A percentile compares a stretch with the other conserved stretches of the same genome.
These are phyloP conservation scores for Dysdera silvatica DNA, from an alignment of 1,140 invertebrate species.

Conservation along the genomic window DNA sequence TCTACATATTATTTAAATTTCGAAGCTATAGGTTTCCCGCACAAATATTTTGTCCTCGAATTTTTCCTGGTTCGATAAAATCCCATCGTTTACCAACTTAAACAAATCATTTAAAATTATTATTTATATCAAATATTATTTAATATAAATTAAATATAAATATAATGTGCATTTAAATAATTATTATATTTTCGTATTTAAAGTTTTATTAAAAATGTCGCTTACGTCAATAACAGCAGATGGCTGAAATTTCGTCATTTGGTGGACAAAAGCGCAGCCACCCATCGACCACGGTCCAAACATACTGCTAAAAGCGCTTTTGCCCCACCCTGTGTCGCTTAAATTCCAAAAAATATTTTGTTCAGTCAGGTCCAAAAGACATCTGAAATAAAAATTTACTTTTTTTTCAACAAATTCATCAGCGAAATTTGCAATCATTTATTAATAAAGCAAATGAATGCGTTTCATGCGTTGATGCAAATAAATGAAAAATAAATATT, in stretches of 20 bases:
- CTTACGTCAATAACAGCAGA: conserved; percentile 39
- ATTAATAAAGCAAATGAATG: conserved; percentile 43
- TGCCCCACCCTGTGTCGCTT: conserved; percentile 50
- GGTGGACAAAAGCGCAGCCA: conserved; percentile 45
- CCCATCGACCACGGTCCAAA: conserved; percentile 47
- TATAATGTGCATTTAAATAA: too few relatives aligned
- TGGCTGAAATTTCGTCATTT: conserved; percentile 29
- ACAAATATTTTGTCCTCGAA: too few relatives aligned
- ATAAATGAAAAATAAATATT: too few relatives aligned
- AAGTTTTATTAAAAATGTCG: too few relatives aligned
- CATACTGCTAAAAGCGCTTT: conserved; percentile 45
- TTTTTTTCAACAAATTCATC: not conserved
- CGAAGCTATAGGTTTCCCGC: too few relatives aligned
- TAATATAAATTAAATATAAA: too few relatives aligned
- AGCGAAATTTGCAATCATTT: conserved; percentile 21
- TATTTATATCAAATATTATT: too few relatives aligned
- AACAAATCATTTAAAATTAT: too few relatives aligned
- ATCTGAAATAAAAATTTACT: conserved; percentile 33
- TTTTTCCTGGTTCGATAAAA: too few relatives aligned
- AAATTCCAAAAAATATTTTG: conserved; percentile 46
- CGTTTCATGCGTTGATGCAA: conserved; percentile 45
- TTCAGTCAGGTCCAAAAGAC: conserved; percentile 38
- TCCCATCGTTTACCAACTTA: too few relatives aligned
- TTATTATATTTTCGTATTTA: too few relatives aligned
- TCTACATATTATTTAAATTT: too few relatives aligned